A percentile compares a stretch with the other conserved stretches of the same genome.
phyloP scores from a whole-genome alignment of 2,888 invertebrate species.

The Epinotia nisella region DNA sequence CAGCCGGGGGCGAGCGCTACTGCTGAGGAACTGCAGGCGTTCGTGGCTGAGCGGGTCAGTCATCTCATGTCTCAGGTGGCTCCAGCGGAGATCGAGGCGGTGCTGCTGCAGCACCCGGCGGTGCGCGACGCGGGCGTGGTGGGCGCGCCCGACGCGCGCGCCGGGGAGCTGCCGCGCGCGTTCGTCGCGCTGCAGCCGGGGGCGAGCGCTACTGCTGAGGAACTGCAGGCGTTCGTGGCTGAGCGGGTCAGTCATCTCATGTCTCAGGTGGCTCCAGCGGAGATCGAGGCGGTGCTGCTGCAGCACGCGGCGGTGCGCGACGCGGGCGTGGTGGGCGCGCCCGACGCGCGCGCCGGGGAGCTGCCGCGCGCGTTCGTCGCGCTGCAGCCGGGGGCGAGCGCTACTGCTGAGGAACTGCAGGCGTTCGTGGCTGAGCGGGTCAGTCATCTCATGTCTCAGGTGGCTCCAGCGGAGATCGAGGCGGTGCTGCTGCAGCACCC shows the following conservation, averaged over 20 bases:
- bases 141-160: conserved; percentile 87
- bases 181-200: conserved; percentile 62
- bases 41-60: conserved; percentile 61
- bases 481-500: too few relatives aligned
- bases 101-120: conserved; percentile 88
- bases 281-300: conserved; percentile 91
- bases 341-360: conserved; percentile 88
- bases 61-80: conserved; percentile 83
- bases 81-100: conserved; percentile 93
- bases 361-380: conserved; percentile 87
- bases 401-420: conserved; percentile 74
- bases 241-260: conserved; percentile 63
- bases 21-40: conserved; percentile 72
- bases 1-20: conserved; percentile 51
- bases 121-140: conserved; percentile 92
- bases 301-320: conserved; percentile 90
- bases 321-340: conserved; percentile 91
- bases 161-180: conserved; percentile 90
- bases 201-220: conserved; percentile 60
- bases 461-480: too few relatives aligned
- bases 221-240: conserved; percentile 64
- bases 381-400: too few relatives aligned
- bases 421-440: conserved; percentile 65
- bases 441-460: too few relatives aligned
- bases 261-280: conserved; percentile 90